Evolutionary conservation across 1,140 invertebrate species (phyloP).

Genomic region (Venturia canescens): DNA sequence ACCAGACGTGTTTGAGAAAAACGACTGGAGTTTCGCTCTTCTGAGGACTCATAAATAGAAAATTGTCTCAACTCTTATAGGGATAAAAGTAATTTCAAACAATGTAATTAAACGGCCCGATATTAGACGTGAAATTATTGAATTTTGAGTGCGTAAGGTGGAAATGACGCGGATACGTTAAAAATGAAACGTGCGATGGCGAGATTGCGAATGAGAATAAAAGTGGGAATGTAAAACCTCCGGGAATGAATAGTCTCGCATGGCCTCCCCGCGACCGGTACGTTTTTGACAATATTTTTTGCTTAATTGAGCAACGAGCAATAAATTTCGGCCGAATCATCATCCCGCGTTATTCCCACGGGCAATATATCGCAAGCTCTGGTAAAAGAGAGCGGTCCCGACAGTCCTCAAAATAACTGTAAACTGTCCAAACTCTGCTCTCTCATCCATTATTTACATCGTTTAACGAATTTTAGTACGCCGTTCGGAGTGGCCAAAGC

Average conservation of each 20-base stretch:
- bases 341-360: constrained; percentile 4
- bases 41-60: too few relatives aligned
- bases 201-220: too few relatives aligned
- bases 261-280: background rate
- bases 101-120: too few relatives aligned
- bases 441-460: constrained; percentile 54
- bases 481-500: background rate
- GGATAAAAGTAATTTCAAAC: too few relatives aligned
- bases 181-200: too few relatives aligned
- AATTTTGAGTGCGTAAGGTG: too few relatives aligned
- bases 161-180: too few relatives aligned
- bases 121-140: too few relatives aligned
- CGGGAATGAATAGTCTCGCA: background rate
- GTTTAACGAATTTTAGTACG: constrained; percentile 55
- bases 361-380: constrained; percentile 12
- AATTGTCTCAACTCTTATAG: too few relatives aligned
- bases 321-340: constrained; percentile 51
- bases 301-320: constrained; percentile 49
- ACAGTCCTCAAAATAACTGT: constrained; percentile 40
- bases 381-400: background rate
- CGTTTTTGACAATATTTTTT: constrained; percentile 49
- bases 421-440: constrained; percentile 41
- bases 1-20: too few relatives aligned
- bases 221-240: too few relatives aligned
- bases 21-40: too few relatives aligned